Conservation (phyloP, 2,888 invertebrate genomes). For the Scaptomyza caliginosa region DNA sequence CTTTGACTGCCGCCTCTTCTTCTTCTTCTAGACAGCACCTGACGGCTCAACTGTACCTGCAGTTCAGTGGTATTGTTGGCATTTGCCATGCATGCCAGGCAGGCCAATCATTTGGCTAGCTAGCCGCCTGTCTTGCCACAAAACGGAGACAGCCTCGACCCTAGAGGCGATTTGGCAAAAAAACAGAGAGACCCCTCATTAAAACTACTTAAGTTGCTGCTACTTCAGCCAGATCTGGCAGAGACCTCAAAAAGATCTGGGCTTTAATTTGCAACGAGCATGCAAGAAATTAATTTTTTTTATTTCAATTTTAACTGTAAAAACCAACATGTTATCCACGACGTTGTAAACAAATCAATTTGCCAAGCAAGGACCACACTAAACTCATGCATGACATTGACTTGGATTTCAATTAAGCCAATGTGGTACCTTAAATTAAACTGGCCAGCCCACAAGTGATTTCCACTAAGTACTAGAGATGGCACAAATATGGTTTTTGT, state of each 20-base stretch:
- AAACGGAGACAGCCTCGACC: slow-evolving; percentile 25
- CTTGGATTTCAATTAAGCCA: slow-evolving; percentile 69
- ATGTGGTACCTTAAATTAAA: slow-evolving; percentile 43
- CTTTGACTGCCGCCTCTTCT: background rate
- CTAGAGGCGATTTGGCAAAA: slow-evolving; percentile 46
- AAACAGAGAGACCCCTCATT: slow-evolving; percentile 63
- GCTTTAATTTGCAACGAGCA: slow-evolving; percentile 73
- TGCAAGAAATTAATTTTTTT: slow-evolving; percentile 73
- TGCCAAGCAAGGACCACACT: slow-evolving; percentile 59
- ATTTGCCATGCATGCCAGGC: slow-evolving; percentile 11
- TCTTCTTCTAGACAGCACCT: slow-evolving; percentile 29
- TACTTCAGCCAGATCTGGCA: slow-evolving; percentile 31
- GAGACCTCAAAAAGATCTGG: slow-evolving; percentile 30
- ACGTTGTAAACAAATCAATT: slow-evolving; percentile 75
- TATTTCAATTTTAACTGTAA: slow-evolving; percentile 80
- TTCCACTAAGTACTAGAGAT: slow-evolving; percentile 21
- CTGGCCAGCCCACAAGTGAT: slow-evolving; percentile 40
- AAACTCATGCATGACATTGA: slow-evolving; percentile 25
- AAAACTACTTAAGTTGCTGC: slow-evolving; percentile 65
- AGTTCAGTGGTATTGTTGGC: background rate
- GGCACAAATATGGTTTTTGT: background rate
- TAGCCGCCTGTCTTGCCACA: background rate
- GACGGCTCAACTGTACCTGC: slow-evolving; percentile 52
- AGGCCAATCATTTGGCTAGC: slow-evolving; percentile 26
- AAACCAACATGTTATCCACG: slow-evolving; percentile 73